A percentile compares a stretch with the other conserved stretches of the same genome.
These are phyloP conservation scores for Odocoileus virginianus DNA, from an alignment of 2,113 vertebrate species.

Conservation along the genomic window DNA sequence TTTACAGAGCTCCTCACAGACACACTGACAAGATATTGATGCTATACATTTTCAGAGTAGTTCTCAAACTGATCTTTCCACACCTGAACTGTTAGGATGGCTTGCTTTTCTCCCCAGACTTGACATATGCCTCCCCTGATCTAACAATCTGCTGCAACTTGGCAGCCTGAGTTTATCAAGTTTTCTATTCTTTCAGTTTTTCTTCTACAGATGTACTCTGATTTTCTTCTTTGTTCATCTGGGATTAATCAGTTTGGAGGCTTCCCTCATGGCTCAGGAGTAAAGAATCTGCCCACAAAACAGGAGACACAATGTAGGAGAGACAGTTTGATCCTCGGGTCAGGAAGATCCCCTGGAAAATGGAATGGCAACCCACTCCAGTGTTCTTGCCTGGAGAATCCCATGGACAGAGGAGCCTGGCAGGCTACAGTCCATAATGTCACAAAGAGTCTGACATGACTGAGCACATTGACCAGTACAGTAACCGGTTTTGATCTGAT, in stretches of 20 bases:
- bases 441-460: neutral
- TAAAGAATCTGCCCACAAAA: neutral
- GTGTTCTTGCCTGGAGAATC: neutral
- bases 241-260: neutral
- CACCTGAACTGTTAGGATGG: constrained; percentile 52
- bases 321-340: neutral
- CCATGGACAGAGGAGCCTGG: neutral
- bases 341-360: neutral
- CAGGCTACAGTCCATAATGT: neutral
- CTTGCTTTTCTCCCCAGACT: constrained; percentile 32
- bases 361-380: neutral
- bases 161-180: constrained; percentile 28
- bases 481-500: neutral
- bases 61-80: constrained; percentile 46
- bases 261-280: neutral
- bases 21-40: constrained; percentile 48
- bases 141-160: constrained; percentile 42
- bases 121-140: constrained; percentile 16
- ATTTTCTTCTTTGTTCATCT: constrained; percentile 17
- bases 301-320: neutral
- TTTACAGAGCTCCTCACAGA: constrained; percentile 36
- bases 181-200: constrained; percentile 51
- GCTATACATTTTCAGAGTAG: constrained; percentile 38
- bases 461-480: neutral
- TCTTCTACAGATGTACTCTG: neutral